Base-by-base conservation (phyloP, 2,113 vertebrate genomes). In the Gallinago paraguaiae region DNA sequence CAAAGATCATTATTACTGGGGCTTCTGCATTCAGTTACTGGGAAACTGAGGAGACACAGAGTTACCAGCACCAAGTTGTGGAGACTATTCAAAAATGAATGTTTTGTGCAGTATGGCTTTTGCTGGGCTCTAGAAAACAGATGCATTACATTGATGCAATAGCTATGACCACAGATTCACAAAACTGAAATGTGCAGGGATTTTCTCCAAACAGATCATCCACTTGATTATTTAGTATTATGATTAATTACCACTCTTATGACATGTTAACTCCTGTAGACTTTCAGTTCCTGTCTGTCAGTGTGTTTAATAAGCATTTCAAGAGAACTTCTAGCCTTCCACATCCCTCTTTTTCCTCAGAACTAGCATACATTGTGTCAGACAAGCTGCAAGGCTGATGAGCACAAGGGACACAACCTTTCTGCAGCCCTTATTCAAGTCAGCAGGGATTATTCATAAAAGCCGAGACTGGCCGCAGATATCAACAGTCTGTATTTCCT, bases 81-180 rank as follows among this genome's bases (percentile, higher is more conserved):
- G 23, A 82, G 45, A 33, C 22, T 8, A n/a, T 4, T n/a, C 17
- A n/a, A 46, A 86, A 84, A 75, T 9, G 0, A 30, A 24, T 10
- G 2, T 1, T 88, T 72, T 60, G 8, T 24, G 51, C 6, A 35
- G 13, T 4, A 3, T 6, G 14, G 51, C 10, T 79, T 90, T 68
- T 93, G 13, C 17, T 24, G 35, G 41, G 18, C 31, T n/a, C 41
- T 65, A 41, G n/a, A 35, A 81, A 72, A 35, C 15, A 76, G 28
- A 50, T 0, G 0, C 14, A 23, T 25, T 37, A 3, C 33, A 17
- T 16, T 5, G 3, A 61, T 46, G 28, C 2, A 1, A 54, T 14
- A 76, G 30, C 24, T 79, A 12, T 20, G 13, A 67, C 20, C 12
- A 54, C 18, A 71, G 37, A n/a, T 25, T 30, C n/a, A 81, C 51